Percentiles rank a stretch among this genome's conserved stretches.
phyloP scores from a whole-genome alignment of 1,140 invertebrate species.

The Chelonus insularis region DNA sequence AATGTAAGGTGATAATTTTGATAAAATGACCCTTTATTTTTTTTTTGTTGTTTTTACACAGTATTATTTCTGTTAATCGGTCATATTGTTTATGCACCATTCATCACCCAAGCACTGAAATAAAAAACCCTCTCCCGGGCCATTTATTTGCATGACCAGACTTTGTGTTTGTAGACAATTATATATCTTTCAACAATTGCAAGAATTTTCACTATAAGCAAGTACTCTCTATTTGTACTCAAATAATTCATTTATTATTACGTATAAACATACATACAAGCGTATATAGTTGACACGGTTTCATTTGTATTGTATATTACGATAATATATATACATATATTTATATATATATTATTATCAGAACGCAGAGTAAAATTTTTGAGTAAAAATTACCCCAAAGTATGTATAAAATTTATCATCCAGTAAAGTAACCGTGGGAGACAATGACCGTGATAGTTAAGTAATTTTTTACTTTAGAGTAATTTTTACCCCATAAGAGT shows the following conservation, averaged over 20 bases:
- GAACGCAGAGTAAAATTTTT: too few relatives aligned
- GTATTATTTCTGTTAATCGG: conserved; percentile 2
- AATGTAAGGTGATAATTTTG: neutral
- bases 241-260: neutral
- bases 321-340: conserved; percentile 37
- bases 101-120: conserved; percentile 55
- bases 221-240: conserved; percentile 23
- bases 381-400: too few relatives aligned
- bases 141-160: conserved; percentile 59
- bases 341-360: conserved; percentile 38
- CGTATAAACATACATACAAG: neutral
- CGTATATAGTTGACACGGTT: neutral
- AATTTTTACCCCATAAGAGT: too few relatives aligned
- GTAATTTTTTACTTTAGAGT: too few relatives aligned
- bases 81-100: conserved; percentile 24
- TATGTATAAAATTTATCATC: too few relatives aligned
- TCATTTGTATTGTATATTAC: neutral
- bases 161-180: conserved; percentile 60
- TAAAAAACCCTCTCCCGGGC: conserved; percentile 51
- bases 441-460: too few relatives aligned
- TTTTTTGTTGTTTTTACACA: conserved; percentile 10
- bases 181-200: conserved; percentile 53
- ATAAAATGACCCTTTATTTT: neutral
- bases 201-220: conserved; percentile 43
- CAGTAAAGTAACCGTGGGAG: too few relatives aligned